A percentile compares a stretch with the other conserved stretches of the same genome.
phyloP scores from a whole-genome alignment of 2,888 invertebrate species.

The Nysson spinosus region DNA sequence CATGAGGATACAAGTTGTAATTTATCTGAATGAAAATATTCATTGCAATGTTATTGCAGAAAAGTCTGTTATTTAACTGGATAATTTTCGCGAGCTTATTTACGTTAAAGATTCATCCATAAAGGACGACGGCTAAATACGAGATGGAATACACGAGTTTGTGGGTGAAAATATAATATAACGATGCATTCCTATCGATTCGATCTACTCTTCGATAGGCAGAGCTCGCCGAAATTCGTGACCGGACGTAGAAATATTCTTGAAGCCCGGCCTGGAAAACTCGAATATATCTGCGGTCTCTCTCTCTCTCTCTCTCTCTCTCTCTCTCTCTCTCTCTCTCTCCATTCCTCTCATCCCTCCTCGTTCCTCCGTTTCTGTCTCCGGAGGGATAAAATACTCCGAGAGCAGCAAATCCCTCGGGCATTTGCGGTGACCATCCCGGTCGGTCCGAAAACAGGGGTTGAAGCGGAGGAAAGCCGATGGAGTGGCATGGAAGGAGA shows the following conservation, averaged over 20 bases:
- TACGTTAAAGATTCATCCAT: no score
- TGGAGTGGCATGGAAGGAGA: constrained; percentile 39
- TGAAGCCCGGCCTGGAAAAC: constrained; percentile 21
- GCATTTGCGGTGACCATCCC: constrained; percentile 64
- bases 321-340: no score
- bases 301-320: neutral
- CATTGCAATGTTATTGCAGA: no score
- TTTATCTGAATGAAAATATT: no score
- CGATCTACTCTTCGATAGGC: no score
- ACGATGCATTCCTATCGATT: no score
- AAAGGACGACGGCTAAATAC: no score
- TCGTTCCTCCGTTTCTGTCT: constrained; percentile 38
- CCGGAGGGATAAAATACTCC: constrained; percentile 55
- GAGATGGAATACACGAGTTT: no score
- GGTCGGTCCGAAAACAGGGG: constrained; percentile 51
- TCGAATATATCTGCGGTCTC: constrained; percentile 24
- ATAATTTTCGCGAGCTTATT: no score
- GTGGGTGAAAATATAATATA: no score
- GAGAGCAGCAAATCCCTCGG: constrained; percentile 62
- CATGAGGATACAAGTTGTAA: no score
- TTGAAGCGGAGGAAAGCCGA: constrained; percentile 43
- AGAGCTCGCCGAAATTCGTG: constrained; percentile 5
- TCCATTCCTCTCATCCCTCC: neutral
- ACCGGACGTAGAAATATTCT: constrained; percentile 7
- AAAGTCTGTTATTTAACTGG: no score